A percentile compares a stretch with the other conserved stretches of the same genome.
Conservation (phyloP, 1,140 invertebrate species). For the Drosophila equinoxialis region DNA sequence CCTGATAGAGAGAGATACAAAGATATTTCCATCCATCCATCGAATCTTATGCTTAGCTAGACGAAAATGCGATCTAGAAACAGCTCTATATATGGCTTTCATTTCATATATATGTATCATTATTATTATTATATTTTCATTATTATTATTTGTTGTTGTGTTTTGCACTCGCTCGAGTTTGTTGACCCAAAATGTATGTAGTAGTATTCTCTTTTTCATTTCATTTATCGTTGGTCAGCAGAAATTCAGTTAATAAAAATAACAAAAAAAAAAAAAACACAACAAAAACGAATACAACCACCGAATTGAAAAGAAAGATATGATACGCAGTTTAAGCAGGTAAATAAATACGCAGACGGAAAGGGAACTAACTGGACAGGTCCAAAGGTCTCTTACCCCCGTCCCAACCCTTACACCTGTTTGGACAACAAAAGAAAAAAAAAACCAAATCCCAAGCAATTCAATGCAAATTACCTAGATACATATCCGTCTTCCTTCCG, state of each 20-base stretch:
- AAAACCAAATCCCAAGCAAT: conserved; percentile 27
- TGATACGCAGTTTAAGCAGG: conserved; percentile 28
- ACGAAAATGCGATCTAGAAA: conserved; percentile 28
- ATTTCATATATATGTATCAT: conserved; percentile 17
- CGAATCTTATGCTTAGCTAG: conserved; percentile 37
- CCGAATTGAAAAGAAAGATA: conserved; percentile 26
- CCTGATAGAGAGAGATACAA: not conserved
- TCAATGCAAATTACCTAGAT: conserved; percentile 60
- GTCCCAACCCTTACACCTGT: no score
- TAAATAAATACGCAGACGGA: conserved; percentile 21
- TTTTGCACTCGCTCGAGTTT: conserved; percentile 49
- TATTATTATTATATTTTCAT: conserved; percentile 36
- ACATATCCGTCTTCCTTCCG: conserved; percentile 50
- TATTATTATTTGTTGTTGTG: conserved; percentile 26
- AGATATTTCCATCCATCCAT: conserved; percentile 9
- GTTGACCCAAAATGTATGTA: conserved; percentile 41
- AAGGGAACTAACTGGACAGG: conserved; percentile 16
- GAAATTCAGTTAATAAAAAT: conserved; percentile 32
- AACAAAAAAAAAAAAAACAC: conserved; percentile 27
- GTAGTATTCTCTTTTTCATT: conserved; percentile 52
- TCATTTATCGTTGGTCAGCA: conserved; percentile 45
- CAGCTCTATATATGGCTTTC: conserved; percentile 39
- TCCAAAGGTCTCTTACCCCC: conserved; percentile 42
- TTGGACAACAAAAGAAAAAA: not conserved
- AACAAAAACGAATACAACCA: conserved; percentile 10